These are phyloP conservation scores for Chesias legatella DNA, from an alignment of 2,888 invertebrate species.

Conservation along the genomic window DNA sequence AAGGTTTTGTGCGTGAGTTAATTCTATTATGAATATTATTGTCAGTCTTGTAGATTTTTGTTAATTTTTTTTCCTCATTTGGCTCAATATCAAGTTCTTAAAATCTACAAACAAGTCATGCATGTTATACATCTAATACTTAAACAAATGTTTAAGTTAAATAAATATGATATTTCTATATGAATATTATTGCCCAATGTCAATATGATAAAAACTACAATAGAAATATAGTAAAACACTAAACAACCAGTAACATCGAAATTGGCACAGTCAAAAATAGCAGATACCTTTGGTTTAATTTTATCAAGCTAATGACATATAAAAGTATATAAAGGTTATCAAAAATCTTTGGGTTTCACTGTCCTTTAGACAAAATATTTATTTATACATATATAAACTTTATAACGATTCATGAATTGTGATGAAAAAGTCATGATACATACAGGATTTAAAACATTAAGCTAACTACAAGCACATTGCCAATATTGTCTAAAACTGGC, in stretches of 20 bases:
- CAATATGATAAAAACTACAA: conserved; percentile 57
- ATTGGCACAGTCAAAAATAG: conserved; percentile 65
- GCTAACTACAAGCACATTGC: conserved; percentile 3
- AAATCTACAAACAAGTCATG: conserved; percentile 70
- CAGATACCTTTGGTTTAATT: conserved; percentile 62
- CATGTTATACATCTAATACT: conserved; percentile 57
- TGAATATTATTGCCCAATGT: conserved; percentile 52
- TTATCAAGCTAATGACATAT: conserved; percentile 53
- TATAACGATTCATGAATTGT: conserved; percentile 2
- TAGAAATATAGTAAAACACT: conserved; percentile 45
- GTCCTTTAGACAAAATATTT: conserved; percentile 5
- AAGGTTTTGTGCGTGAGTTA: conserved; percentile 71
- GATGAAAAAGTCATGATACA: conserved; percentile 8
- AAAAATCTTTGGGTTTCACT: conserved; percentile 13
- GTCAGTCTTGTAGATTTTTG: conserved; percentile 79
- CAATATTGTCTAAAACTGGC: conserved; percentile 4
- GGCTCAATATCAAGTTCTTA: conserved; percentile 70
- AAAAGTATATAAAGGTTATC: conserved; percentile 23
- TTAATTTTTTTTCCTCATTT: conserved; percentile 62
- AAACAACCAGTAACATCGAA: conserved; percentile 64
- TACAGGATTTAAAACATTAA: conserved; percentile 6
- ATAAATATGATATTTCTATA: conserved; percentile 74
- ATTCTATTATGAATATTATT: conserved; percentile 79
- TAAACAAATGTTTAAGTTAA: conserved; percentile 59
- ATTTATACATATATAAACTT: neutral